phyloP scores from a whole-genome alignment of 2,113 vertebrate genomes.

The Nothocercus julius region DNA sequence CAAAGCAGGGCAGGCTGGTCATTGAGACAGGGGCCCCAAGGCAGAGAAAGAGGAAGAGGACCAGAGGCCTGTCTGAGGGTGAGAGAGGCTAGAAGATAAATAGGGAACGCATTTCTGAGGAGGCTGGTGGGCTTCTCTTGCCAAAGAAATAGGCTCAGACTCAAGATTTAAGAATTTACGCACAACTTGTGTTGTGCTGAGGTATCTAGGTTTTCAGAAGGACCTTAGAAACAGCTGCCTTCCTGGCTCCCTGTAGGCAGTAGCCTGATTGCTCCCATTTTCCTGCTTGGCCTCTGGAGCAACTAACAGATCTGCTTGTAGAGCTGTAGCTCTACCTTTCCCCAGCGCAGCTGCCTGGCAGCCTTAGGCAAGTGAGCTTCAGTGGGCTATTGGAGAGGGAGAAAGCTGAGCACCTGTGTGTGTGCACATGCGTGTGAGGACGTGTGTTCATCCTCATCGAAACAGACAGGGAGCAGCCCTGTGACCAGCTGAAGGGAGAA shows the following conservation, averaged over 20 bases:
- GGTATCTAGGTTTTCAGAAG: neutral
- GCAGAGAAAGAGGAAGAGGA: neutral
- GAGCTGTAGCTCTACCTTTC: accelerated
- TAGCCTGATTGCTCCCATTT: neutral
- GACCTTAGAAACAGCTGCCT: neutral
- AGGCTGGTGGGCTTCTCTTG: neutral
- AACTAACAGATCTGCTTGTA: neutral
- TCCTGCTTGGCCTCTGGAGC: neutral
- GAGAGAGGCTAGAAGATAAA: neutral
- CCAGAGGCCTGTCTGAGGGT: neutral
- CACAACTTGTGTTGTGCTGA: neutral
- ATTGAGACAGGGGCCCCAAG: neutral
- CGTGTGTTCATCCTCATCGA: neutral
- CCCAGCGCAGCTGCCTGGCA: neutral
- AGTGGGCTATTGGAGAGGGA: neutral
- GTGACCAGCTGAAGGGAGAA: neutral
- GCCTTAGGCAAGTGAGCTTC: neutral
- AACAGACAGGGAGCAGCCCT: neutral
- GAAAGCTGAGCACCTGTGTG: accelerated
- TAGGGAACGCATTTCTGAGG: neutral
- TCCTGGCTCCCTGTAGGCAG: neutral
- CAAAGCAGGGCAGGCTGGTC: neutral
- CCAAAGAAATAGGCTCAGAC: neutral
- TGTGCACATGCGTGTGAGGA: too few species aligned
- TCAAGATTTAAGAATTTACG: neutral